Evolutionary conservation across 2,113 vertebrate species (phyloP), one percentile per base, ranked within the genome.

Genomic region (Lanius ludovicianus): DNA sequence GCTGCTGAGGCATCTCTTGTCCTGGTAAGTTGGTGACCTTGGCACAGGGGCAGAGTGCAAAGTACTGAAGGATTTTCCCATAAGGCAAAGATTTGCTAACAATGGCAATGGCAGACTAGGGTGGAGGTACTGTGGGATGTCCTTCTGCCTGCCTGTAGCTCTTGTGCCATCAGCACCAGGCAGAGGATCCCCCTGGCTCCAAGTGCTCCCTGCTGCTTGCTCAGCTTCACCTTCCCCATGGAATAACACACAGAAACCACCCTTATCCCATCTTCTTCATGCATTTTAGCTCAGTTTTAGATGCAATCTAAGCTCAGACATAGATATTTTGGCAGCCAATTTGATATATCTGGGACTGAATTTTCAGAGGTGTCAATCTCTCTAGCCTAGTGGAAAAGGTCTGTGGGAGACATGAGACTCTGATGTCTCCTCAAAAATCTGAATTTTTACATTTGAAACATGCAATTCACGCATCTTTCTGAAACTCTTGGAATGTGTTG

Each of bases 291-390:
- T 84, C 15, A 57, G 46, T 68, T 86, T 60, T 35, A 60, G 23
- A 81, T 53, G 64, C 24, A 71, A 75, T n/a, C 31, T 76, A 93
- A 79, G 25, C 13, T 92, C 41, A 74, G 62, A 87, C 39, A 47
- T 28, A 63, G 44, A n/a, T 84, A 49, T 64, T 81, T 90, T 76
- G 73, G 62, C 69, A 81, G 86, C 10, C 31, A 75, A 21, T 14
- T 53, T 89, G 69, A 94, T 89, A 69, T 89, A 89, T 14, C n/a
- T 53, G 62, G 35, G 49, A 57, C 27, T 71, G 78, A 84, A 90
- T 94, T 93, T 96, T 89, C 73, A 65, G 73, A 94, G 16, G n/a
- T 50, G 69, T 81, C 90, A 84, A 84, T 87, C 69, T 68, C 76
- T 35, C 30, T 23, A 37, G 53, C 23, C 60, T 55, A 52, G 77